Base-by-base conservation (phyloP, 1,140 invertebrate species). In the Meloidogyne exigua region DNA sequence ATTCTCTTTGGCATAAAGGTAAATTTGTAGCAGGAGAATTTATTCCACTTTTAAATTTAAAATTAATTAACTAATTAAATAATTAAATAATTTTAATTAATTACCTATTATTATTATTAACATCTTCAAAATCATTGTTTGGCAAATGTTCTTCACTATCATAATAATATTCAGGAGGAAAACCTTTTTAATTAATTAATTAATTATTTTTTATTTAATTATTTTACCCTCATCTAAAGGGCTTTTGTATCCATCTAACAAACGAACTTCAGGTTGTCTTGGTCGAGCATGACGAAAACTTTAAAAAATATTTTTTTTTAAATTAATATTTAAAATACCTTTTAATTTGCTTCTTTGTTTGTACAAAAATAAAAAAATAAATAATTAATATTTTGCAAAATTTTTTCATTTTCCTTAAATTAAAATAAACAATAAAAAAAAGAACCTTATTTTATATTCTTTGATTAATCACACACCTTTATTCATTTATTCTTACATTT, bases 151-250 rank as follows among this genome's bases (percentile, higher is more conserved):
- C 57, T 39, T 57, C 72, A 25, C 11, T 65, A 5, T 62, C 57
- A 36, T 62, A 57, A 65, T 25, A 66, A 32, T 66, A 73, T 28
- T 73, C 69, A 28, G 69, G 69, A 1, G 69, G 18, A 44, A 71
- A 10, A 23, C 69, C 69, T 49, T 39, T 18, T 25, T 44, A 13
- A 26, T 21, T 42, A 23, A 10, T 21, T 11, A 15, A 21, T 26
- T 42, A 42, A 49, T 18, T 21, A 70, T 39, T n/a, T 68, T 36
- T 21, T 7, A 23, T 36, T n/a, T 36, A 68, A 42, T 36, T 36
- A 25, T 4, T 36, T 21, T 72, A 64, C 71, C 71, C 13, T 73
- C 72, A 32, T 73, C 72, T 18, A 73, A 36, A 15, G 72, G 72
- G 28, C 72, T 73, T 42, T 49, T 28, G 39, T 73, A 73, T 1